phyloP scores from a whole-genome alignment of 1,140 invertebrate genomes.

The Dinoponera quadriceps region DNA sequence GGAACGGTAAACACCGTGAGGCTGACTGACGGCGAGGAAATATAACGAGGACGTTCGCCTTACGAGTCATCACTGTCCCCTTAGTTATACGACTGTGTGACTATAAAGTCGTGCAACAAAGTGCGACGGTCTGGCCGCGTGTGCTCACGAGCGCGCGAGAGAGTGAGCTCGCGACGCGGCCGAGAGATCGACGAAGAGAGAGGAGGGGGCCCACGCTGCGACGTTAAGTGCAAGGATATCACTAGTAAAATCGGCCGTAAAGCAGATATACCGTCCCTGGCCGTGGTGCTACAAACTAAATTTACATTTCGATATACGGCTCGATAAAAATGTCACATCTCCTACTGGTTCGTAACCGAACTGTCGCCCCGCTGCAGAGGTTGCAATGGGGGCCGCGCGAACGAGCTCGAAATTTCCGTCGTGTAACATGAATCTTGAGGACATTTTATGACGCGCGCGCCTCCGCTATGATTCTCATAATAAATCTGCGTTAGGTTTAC shows the following conservation, averaged over 20 bases:
- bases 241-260: conserved; percentile 80
- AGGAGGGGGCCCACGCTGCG: conserved; percentile 58
- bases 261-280: conserved; percentile 71
- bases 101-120: conserved; percentile 57
- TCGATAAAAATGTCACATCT: conserved; percentile 80
- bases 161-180: neutral
- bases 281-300: conserved; percentile 70
- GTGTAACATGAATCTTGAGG: conserved; percentile 53
- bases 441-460: conserved; percentile 57
- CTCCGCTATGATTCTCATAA: conserved; percentile 59
- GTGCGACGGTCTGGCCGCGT: neutral
- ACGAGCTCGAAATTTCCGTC: conserved; percentile 17
- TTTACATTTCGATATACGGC: conserved; percentile 82
- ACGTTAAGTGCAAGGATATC: conserved; percentile 80
- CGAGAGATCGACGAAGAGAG: conserved; percentile 34
- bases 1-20: neutral
- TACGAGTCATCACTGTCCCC: conserved; percentile 47
- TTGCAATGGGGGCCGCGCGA: conserved; percentile 8
- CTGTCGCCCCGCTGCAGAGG: conserved; percentile 35
- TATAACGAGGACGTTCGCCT: conserved; percentile 17
- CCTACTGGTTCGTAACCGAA: conserved; percentile 38
- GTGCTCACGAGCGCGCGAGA: conserved; percentile 1
- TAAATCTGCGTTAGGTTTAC: conserved; percentile 40
- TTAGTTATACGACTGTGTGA: conserved; percentile 48
- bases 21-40: conserved; percentile 15